Percentiles rank a stretch among this genome's conserved stretches.
Evolutionary conservation across 2,113 vertebrate species (phyloP).

Genomic region (Haliaeetus leucogaster): DNA sequence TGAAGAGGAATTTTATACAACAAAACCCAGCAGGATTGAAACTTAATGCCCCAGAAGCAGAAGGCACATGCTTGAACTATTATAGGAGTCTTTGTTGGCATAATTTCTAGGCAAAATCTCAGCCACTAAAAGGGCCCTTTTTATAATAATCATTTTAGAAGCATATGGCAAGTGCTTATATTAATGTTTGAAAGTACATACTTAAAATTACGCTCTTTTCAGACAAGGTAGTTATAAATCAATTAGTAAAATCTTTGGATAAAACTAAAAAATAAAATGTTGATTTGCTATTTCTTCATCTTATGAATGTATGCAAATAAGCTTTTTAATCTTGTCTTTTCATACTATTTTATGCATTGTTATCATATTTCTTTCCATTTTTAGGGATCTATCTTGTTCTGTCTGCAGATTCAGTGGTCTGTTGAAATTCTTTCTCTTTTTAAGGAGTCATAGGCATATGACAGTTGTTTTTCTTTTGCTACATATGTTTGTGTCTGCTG

Average conservation of each 20-base stretch:
- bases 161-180: background rate
- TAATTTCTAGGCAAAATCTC: background rate
- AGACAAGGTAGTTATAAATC: background rate
- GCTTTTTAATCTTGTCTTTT: background rate
- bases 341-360: background rate
- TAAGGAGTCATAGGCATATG: background rate
- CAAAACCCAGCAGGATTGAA: background rate
- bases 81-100: background rate
- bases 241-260: background rate
- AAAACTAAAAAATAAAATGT: background rate
- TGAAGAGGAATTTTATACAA: slow-evolving; percentile 6
- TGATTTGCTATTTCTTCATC: background rate
- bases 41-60: background rate
- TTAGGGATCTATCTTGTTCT: background rate
- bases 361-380: background rate
- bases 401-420: background rate
- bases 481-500: background rate
- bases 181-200: background rate
- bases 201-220: background rate
- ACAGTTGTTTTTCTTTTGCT: background rate
- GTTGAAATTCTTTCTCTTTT: background rate
- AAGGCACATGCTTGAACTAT: background rate
- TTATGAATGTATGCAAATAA: background rate
- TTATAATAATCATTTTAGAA: background rate
- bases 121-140: background rate